Evolutionary conservation across 2,113 vertebrate species (phyloP), one percentile per base, ranked within the genome.

Genomic region (Notothenia rossii): DNA sequence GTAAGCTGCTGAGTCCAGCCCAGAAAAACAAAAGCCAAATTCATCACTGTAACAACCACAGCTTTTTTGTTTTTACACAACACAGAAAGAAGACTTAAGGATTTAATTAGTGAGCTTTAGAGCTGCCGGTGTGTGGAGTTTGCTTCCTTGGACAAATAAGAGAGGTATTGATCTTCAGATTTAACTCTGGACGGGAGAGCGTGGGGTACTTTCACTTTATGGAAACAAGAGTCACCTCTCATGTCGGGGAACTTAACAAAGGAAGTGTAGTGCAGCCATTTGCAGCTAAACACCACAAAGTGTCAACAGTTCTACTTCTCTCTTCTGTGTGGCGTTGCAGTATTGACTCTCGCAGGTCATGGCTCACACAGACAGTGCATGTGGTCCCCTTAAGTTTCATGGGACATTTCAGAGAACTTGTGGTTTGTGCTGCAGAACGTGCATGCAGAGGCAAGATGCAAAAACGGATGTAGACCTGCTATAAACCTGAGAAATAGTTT

Each of bases 401-500:
- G 49, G 3, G 56, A 65, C 67, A 12, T 54, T 61, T 68, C 56
- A 48, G 46, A 51, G 36, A 40, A 8, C 36, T 48, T 79, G 61
- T 50, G 75, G 58, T 10, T 63, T 70, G 13, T 15, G 46, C 36
- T 10, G 70, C 22, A 29, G 20, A 0, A 3, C 36, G 7, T 33
- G 14, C 67, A 67, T 1, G n/a, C 11, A 45, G 11, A 49, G 22
- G 5, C 29, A 10, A 10, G 25, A 70, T 17, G 40, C 10, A 20
- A 22, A 22, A 12, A 18, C 22, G 49, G 48, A 43, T 2, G 18
- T 13, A 46, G n/a, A 7, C 15, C 22, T 36, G 8, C 29, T 54
- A 0, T 9, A 6, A 65, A 29, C 7, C 17, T 11, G 0, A 18
- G 9, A 49, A 20, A 18, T 29, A 4, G 43, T 61, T 95, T 91